Evolutionary conservation across 2,797 vertebrate species (phyloP).

Genomic region (Synanceia verrucosa): DNA sequence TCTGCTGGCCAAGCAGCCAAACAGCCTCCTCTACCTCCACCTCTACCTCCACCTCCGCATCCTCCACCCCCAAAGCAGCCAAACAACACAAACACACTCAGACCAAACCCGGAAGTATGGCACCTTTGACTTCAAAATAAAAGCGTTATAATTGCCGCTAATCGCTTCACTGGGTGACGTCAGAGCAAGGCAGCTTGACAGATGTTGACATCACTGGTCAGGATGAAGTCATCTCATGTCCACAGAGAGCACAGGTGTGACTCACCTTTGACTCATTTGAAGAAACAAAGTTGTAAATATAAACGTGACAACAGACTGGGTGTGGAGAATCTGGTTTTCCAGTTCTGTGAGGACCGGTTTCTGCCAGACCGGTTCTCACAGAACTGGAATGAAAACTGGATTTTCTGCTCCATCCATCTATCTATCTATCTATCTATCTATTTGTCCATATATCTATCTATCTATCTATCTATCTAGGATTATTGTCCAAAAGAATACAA

Average conservation of each 20-base stretch:
- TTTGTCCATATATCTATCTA: too few relatives aligned
- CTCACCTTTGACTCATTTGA: slow-evolving; percentile 16
- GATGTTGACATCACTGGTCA: slow-evolving; percentile 27
- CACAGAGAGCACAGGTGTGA: background rate
- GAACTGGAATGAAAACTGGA: too few relatives aligned
- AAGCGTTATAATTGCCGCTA: background rate
- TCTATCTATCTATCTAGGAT: too few relatives aligned
- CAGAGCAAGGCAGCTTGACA: background rate
- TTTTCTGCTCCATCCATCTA: too few relatives aligned
- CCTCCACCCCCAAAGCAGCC: background rate
- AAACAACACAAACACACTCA: background rate
- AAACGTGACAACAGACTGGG: background rate
- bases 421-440: too few relatives aligned
- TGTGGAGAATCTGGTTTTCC: too few relatives aligned
- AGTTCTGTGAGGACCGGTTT: too few relatives aligned
- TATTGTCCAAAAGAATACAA: too few relatives aligned
- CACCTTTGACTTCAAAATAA: slow-evolving; percentile 55
- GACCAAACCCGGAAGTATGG: slow-evolving; percentile 5
- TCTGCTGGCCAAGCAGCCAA: slow-evolving; percentile 26
- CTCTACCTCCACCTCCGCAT: slow-evolving; percentile 15
- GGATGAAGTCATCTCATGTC: slow-evolving; percentile 30
- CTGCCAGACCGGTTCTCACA: too few relatives aligned
- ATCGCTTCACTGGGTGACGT: background rate
- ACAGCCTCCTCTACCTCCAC: background rate
- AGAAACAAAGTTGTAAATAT: too few relatives aligned